Evolutionary conservation across 2,888 invertebrate genomes (phyloP).

Genomic region (Watsonalla cultraria): DNA sequence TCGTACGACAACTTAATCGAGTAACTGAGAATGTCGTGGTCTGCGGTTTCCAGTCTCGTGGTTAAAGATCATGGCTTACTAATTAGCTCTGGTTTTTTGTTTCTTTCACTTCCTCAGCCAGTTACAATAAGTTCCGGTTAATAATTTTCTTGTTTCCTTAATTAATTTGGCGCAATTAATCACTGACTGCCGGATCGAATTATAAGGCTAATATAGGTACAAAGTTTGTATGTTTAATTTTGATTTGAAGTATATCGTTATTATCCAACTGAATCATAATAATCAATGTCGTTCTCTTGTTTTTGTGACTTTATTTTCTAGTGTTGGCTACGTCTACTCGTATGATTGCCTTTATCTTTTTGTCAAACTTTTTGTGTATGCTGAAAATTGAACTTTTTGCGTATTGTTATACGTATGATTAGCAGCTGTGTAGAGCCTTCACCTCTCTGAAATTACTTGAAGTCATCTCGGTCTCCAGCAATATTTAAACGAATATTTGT

Average conservation of each 20-base stretch:
- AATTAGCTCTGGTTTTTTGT: conserved; percentile 31
- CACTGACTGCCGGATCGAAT: conserved; percentile 18
- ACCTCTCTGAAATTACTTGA: conserved; percentile 17
- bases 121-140: conserved; percentile 42
- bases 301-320: conserved; percentile 12
- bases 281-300: conserved; percentile 21
- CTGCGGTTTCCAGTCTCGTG: conserved; percentile 17
- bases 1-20: conserved; percentile 20
- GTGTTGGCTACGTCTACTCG: too few species aligned
- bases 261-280: too few species aligned
- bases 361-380: background rate
- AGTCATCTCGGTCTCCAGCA: conserved; percentile 14
- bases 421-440: conserved; percentile 11
- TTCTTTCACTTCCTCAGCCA: conserved; percentile 41
- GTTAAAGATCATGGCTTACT: conserved; percentile 21
- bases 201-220: too few species aligned
- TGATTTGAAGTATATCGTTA: too few species aligned
- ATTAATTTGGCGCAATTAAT: conserved; percentile 28
- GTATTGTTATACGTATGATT: background rate
- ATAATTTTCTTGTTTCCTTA: conserved; percentile 20
- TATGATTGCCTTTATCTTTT: background rate
- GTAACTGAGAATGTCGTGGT: conserved; percentile 19
- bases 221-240: too few species aligned
- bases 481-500: conserved; percentile 24
- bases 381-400: background rate